Evolutionary conservation across 2,113 vertebrate genomes (phyloP), one percentile per base, ranked within the genome.

Genomic region (Limanda limanda): DNA sequence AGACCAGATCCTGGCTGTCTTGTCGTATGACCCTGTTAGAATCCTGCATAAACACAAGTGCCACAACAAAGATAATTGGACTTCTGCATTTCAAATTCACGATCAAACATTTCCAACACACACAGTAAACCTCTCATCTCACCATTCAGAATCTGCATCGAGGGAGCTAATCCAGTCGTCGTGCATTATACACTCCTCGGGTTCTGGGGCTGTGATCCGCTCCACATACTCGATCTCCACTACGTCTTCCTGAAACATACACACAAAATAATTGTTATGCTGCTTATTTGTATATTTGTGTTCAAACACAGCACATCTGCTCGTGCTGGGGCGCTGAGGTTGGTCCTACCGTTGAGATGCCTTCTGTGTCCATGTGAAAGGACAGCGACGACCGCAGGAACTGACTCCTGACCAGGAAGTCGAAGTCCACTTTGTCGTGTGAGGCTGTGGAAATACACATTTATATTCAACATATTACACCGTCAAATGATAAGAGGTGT

Each of bases 91-190:
- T 11, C 5, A 25, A 4, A 9, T 4, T 27, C 15, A n/a, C 24
- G 35, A 3, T 55, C 0, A 68, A 37, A 23, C 48, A 5, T 17
- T 27, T 25, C 8, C 15, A 13, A 12, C 40, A 13, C 40, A 42
- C 12, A 42, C 40, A 42, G 17, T 2, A 67, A 3, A 54, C 12
- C 3, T 4, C 3, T 27, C 17, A 20, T 1, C n/a, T 87, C 93
- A 98, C 98, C 98, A 99, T 94, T 99, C 97, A 63, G 95, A 86
- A 62, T 96, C 93, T 18, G 94, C 97, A 79, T 95, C 83, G n/a
- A 99, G 82, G 0, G 97, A 94, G 85, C 98, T 99, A 82, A 99
- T 97, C 98, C 98, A 99, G 92, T 99, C 98, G 4, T 99, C 98
- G 0, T 99, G 98, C 91, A 98, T 95, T 89, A 99, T 95, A 76